Evolutionary conservation across 2,113 vertebrate species (phyloP), one percentile per base, ranked within the genome.

Genomic region (Benitochromis conjunctus): DNA sequence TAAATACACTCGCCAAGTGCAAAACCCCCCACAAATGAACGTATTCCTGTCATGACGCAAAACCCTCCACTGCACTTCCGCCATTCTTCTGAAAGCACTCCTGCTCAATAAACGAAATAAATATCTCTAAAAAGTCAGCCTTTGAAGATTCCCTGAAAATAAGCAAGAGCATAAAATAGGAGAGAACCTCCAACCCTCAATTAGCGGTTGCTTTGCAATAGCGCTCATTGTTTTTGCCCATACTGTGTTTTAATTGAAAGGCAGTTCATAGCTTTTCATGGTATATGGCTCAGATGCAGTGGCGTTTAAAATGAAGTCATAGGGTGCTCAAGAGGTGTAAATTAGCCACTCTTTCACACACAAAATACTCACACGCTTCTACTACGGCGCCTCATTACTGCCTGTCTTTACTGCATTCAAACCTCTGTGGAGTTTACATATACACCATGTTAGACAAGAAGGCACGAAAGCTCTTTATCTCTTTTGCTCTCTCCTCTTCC

Each of bases 361-460:
- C 71, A 31, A 24, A 71, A 43, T 43, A 51, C 21, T 43, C 43
- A 55, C 71, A 55, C 58, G 74, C 43, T 79, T 56, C 21, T 53
- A 62, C 57, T 56, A 80, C 56, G 76, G 89, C 57, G 84, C 66
- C 86, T 94, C 89, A 93, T 93, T 92, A 93, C 81, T 84, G 87
- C 84, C 90, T 92, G 90, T 86, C 78, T 89, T 91, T 88, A 91
- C 88, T 91, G 64, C 83, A 79, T 85, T 78, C 57, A 54, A 82
- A 84, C 82, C 90, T 90, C 87, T 19, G 10, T 82, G 71, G 89
- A 38, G 89, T 88, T 64, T 58, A 82, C n/a, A 86, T 77, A 82
- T 19, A 84, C 64, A 82, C 64, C 9, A 58, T 80, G 79, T 91
- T 71, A 80, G 38, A 83, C 54, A 84, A 43, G 76, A 80, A 18